Evolutionary conservation across 2,888 invertebrate species (phyloP).

Genomic region (Euzophera pinguis): DNA sequence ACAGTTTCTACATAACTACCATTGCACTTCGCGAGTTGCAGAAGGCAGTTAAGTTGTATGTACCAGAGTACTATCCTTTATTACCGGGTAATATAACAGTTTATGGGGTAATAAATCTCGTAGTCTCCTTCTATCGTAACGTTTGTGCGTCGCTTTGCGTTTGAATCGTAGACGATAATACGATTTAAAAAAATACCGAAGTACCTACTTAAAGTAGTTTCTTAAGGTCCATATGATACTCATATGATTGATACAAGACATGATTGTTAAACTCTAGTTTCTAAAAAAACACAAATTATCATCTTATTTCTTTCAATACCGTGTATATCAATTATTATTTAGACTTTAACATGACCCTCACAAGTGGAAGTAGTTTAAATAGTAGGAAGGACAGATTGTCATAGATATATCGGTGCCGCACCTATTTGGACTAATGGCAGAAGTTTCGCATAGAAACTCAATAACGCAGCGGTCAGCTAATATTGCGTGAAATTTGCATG

Average conservation of each 20-base stretch:
- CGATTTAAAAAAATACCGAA: too few species aligned
- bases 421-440: constrained; percentile 43
- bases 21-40: constrained; percentile 33
- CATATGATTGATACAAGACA: too few species aligned
- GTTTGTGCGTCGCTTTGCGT: constrained; percentile 32
- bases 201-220: too few species aligned
- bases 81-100: constrained; percentile 64
- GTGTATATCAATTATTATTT: too few species aligned
- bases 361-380: too few species aligned
- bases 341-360: too few species aligned
- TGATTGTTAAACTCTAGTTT: too few species aligned
- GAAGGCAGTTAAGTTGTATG: constrained; percentile 54
- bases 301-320: too few species aligned
- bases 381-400: not conserved
- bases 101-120: constrained; percentile 67
- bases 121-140: constrained; percentile 40
- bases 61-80: constrained; percentile 45
- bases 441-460: constrained; percentile 59
- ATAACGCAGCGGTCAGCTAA: constrained; percentile 62
- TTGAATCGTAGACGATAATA: not conserved
- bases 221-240: too few species aligned
- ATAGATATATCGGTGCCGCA: constrained; percentile 24
- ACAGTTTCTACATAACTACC: constrained; percentile 30
- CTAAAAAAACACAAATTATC: too few species aligned
- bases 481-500: constrained; percentile 71